A percentile compares a stretch with the other conserved stretches of the same genome.
These are phyloP conservation scores for Drosophila nr. medialis DNA, from an alignment of 2,888 invertebrate genomes.

Conservation along the genomic window DNA sequence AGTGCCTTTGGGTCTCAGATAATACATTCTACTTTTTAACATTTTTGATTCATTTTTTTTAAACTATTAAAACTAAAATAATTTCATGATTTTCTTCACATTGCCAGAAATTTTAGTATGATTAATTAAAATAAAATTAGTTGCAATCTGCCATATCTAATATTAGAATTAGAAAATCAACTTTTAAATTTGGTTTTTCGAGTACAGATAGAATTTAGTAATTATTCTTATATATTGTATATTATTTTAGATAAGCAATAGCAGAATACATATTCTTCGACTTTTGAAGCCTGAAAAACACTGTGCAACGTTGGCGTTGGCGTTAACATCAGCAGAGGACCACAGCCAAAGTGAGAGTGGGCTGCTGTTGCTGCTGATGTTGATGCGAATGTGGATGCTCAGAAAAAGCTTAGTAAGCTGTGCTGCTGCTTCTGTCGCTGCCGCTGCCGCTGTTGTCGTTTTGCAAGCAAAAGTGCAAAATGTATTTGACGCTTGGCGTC, in stretches of 20 bases:
- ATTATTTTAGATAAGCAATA: not conserved
- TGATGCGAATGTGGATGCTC: slow-evolving; percentile 62
- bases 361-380: slow-evolving; percentile 38
- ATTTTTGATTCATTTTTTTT: not conserved
- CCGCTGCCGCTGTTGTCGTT: slow-evolving; percentile 36
- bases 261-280: not conserved
- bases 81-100: not conserved
- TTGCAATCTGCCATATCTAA: not conserved
- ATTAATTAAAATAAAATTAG: not conserved
- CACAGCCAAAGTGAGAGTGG: slow-evolving; percentile 55
- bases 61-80: not conserved
- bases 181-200: not conserved
- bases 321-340: slow-evolving; percentile 46
- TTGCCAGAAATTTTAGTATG: not conserved
- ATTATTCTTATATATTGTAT: not conserved
- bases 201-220: not conserved
- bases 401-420: slow-evolving; percentile 76
- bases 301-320: slow-evolving; percentile 50
- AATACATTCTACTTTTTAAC: not conserved
- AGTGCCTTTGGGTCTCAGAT: not conserved
- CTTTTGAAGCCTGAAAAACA: slow-evolving; percentile 23
- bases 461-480: slow-evolving; percentile 70
- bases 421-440: slow-evolving; percentile 50
- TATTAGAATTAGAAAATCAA: not conserved
- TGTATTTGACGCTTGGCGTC: slow-evolving; percentile 46